These are phyloP conservation scores for Drosophila oshimai DNA, from an alignment of 1,140 invertebrate genomes.

Conservation along the genomic window DNA sequence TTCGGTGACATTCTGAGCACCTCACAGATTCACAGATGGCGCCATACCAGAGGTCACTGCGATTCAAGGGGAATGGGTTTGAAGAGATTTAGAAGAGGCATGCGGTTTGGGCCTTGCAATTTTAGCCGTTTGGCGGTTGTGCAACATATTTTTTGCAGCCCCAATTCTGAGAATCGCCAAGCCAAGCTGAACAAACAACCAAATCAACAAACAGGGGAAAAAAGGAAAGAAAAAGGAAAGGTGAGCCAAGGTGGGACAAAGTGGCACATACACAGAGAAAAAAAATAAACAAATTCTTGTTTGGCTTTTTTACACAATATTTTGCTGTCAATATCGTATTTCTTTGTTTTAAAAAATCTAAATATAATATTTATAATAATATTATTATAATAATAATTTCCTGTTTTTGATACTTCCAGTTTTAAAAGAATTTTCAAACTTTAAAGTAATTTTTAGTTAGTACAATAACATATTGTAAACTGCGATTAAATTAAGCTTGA, in stretches of 20 bases:
- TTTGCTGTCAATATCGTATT: no score
- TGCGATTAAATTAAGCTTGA: no score
- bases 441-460: no score
- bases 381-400: no score
- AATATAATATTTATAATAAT: neutral
- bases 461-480: no score
- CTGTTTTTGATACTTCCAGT: no score
- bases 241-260: constrained; percentile 11
- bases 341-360: no score
- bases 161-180: constrained; percentile 31
- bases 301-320: neutral
- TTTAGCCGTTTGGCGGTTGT: constrained; percentile 23
- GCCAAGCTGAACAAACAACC: constrained; percentile 37
- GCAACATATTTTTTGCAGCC: constrained; percentile 39
- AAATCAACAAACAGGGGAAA: constrained; percentile 2
- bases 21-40: constrained; percentile 20
- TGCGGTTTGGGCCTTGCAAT: constrained; percentile 11
- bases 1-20: constrained; percentile 17
- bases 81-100: neutral
- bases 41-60: constrained; percentile 16
- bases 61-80: neutral
- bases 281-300: neutral
- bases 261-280: constrained; percentile 13
- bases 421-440: neutral
- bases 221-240: constrained; percentile 24